Base-by-base conservation (phyloP, 2,888 invertebrate species). In the Eupithecia pulchellata region DNA sequence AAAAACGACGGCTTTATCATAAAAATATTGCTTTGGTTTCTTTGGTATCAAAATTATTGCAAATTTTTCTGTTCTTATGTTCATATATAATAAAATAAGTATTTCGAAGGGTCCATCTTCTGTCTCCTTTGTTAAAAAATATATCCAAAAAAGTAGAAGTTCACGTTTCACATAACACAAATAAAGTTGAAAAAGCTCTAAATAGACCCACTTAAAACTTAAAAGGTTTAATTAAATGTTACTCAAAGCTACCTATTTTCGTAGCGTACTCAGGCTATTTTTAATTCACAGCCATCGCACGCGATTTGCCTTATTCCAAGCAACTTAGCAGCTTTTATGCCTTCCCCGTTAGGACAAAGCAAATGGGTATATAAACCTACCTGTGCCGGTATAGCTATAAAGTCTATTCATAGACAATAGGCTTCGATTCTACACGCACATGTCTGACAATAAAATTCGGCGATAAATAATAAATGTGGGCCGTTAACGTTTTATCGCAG, bases 401-500 rank as follows among this genome's bases (percentile, higher is more conserved):
- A 47, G 36, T 63, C 55, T 69, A 57, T 58, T 68, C 70, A 65
- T 71, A 76, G 75, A 79, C 74, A 75, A 78, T 77, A 75, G 68
- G 71, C 75, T 72, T 75, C 77, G 75, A 78, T 78, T 78, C 75
- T 61, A 75, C 75, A 75, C 75, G 69, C 77, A 72, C 77, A 65
- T 69, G 75, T 74, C 77, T 79, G 81, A 81, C 82, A 78, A 82
- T 83, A 81, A 84, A 83, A 82, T 79, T 80, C 78, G 73, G 76
- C 76, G 78, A 79, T 85, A 82, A 84, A 85, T 84, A 83, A 82
- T 83, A 83, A 81, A 83, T 80, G 79, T 75, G 79, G 77, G 72
- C 80, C 79, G 81, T 83, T 83, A 80, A 80, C 78, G 78, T 79
- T 81, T 81, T 81, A 81, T 82, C 80, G 79, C 76, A 77, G 81